These are phyloP conservation scores for Drosophila mayaguana DNA, from an alignment of 2,888 invertebrate species.

Conservation along the genomic window DNA sequence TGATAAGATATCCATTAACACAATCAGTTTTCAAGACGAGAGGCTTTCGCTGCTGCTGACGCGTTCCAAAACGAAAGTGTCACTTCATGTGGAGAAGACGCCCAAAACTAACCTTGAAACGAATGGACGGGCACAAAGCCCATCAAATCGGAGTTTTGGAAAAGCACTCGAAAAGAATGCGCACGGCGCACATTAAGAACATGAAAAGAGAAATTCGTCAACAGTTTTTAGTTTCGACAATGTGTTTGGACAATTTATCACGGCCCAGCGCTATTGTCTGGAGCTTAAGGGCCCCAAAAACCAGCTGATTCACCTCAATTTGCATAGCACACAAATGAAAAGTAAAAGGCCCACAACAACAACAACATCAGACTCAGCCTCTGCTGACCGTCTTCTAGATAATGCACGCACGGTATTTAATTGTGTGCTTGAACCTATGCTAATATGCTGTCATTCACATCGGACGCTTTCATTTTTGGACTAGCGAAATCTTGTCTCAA, in stretches of 20 bases:
- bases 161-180: constrained; percentile 35
- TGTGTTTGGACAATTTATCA: constrained; percentile 33
- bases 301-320: constrained; percentile 50
- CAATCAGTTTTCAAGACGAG: constrained; percentile 9
- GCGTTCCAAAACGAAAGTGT: constrained; percentile 70
- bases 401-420: constrained; percentile 16
- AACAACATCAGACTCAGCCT: neutral
- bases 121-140: constrained; percentile 17
- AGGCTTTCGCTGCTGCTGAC: constrained; percentile 58
- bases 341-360: constrained; percentile 60
- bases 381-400: constrained; percentile 27
- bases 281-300: constrained; percentile 23
- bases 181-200: constrained; percentile 56
- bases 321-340: constrained; percentile 66
- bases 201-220: constrained; percentile 63
- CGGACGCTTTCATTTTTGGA: constrained; percentile 60
- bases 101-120: constrained; percentile 72
- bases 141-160: constrained; percentile 29
- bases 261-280: constrained; percentile 22
- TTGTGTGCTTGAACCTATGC: constrained; percentile 47
- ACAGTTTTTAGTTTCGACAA: constrained; percentile 14
- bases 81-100: constrained; percentile 47
- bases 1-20: constrained; percentile 22
- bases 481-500: constrained; percentile 59
- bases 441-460: constrained; percentile 45